Evolutionary conservation across 2,113 vertebrate species (phyloP).

Genomic region (Chrysochloris asiatica): DNA sequence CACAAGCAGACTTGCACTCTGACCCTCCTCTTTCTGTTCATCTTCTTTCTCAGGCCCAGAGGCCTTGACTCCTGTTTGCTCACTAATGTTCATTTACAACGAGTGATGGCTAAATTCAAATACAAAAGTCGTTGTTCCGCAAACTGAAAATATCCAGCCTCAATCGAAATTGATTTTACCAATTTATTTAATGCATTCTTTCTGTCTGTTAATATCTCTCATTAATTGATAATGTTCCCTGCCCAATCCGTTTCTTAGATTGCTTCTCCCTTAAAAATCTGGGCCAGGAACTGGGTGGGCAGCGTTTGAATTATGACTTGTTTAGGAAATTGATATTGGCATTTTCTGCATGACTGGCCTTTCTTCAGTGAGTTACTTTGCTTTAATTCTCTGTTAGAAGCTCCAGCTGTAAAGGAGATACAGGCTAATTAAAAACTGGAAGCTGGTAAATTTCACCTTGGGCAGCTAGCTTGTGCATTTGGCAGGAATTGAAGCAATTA

Average conservation of each 20-base stretch:
- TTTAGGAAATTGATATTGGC: slow-evolving; percentile 85
- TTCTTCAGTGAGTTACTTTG: slow-evolving; percentile 78
- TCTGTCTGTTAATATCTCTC: slow-evolving; percentile 55
- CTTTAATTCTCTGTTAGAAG: slow-evolving; percentile 74
- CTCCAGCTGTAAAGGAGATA: slow-evolving; percentile 72
- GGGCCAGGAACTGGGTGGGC: slow-evolving; percentile 51
- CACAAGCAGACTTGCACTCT: neutral
- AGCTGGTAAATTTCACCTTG: slow-evolving; percentile 78
- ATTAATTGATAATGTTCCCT: slow-evolving; percentile 66
- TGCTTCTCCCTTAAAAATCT: slow-evolving; percentile 71
- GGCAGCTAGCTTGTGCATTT: slow-evolving; percentile 68
- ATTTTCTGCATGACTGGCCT: slow-evolving; percentile 83
- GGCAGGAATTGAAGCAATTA: slow-evolving; percentile 77
- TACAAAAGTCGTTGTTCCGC: neutral
- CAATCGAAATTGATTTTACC: slow-evolving; percentile 58
- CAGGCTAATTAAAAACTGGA: slow-evolving; percentile 79
- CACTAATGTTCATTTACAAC: neutral
- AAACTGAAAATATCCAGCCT: slow-evolving; percentile 5
- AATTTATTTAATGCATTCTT: slow-evolving; percentile 55
- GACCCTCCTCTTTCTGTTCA: neutral
- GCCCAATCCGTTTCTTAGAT: slow-evolving; percentile 55
- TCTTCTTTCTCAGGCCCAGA: neutral
- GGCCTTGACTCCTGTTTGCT: neutral
- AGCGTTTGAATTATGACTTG: slow-evolving; percentile 81
- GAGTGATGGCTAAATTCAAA: neutral